Evolutionary conservation across 2,797 vertebrate species (phyloP).

Genomic region (Ptychadena robeensis): DNA sequence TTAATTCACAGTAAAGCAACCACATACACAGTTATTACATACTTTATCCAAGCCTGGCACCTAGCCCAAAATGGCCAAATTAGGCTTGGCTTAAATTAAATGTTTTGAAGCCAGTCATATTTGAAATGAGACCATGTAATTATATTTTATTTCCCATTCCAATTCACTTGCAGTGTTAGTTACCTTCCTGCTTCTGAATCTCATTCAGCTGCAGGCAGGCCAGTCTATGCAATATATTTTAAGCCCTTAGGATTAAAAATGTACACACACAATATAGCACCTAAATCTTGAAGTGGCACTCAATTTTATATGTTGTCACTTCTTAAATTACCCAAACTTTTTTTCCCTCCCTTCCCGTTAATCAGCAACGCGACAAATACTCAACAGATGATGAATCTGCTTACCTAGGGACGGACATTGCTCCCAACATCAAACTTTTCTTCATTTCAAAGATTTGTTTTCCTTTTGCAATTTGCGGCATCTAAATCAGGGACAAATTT

Average conservation of each 20-base stretch:
- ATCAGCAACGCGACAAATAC: constrained; percentile 56
- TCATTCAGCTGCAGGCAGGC: constrained; percentile 5
- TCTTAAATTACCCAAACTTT: constrained; percentile 54
- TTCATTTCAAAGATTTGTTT: constrained; percentile 67
- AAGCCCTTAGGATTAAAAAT: constrained; percentile 38
- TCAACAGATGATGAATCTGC: constrained; percentile 64
- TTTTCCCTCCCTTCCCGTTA: constrained; percentile 22
- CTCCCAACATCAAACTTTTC: constrained; percentile 61
- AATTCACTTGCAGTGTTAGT: constrained; percentile 44
- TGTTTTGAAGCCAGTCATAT: constrained; percentile 52
- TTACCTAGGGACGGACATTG: constrained; percentile 55
- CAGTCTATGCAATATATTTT: constrained; percentile 42
- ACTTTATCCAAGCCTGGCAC: constrained; percentile 35
- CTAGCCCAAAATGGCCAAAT: constrained; percentile 32
- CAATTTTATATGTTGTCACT: constrained; percentile 54
- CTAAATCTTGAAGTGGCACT: constrained; percentile 36
- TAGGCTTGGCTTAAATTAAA: constrained; percentile 47
- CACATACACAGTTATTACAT: constrained; percentile 46
- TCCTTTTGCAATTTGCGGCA: constrained; percentile 64
- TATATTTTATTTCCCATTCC: constrained; percentile 47
- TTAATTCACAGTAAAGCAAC: constrained; percentile 47
- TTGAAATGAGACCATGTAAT: constrained; percentile 39
- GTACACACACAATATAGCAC: constrained; percentile 34
- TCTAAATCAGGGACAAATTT: constrained; percentile 64
- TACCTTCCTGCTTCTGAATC: constrained; percentile 37